Evolutionary conservation across 2,888 invertebrate species (phyloP), one percentile per base, ranked within the genome.

Genomic region (Pristionchus japonicus): DNA sequence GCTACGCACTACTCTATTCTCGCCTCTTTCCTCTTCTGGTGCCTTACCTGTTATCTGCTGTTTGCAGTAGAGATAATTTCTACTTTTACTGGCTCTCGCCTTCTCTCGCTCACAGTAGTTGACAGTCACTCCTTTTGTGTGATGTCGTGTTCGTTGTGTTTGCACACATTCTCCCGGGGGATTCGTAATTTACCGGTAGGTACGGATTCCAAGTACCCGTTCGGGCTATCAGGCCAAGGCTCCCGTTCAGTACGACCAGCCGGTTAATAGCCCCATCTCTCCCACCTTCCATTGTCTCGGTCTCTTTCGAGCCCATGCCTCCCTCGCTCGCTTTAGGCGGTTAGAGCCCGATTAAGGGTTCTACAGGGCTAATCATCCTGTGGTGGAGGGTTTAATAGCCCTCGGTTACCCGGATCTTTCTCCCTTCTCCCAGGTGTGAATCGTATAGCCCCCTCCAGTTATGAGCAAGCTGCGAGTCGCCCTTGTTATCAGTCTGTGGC

Each of bases 41-140:
- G 77, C 77, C 77, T 47, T 77, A n/a, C 43, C n/a, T 20, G 70
- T 37, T 47, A 77, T 77, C 77, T 77, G 7, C 34, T 77, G 77
- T 77, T 77, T 77, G 77, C 77, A n/a, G 43, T 77, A 77, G 11
- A 77, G 77, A 77, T 77, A 77, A 77, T 43, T 77, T 77, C 77
- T 43, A 77, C 77, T 77, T 77, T 77, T 43, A 43, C 77, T 43
- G 77, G 43, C 77, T 77, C 43, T 27, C 40, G 40, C 40, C 70
- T 74, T 40, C 20, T 27, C 74, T 77, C 74, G 7, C 64, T 20
- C 34, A 47, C 4, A 70, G 77, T 77, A 77, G 77, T 77, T 77
- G 77, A 77, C 77, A 77, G 77, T 47, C 77, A 74, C 77, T 70
- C 77, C 77, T 40, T 43, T 77, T 43, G 47, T 74, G 40, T 74